Conservation (phyloP, 2,113 vertebrate species). For the Hypocryptadius cinnamomeus region DNA sequence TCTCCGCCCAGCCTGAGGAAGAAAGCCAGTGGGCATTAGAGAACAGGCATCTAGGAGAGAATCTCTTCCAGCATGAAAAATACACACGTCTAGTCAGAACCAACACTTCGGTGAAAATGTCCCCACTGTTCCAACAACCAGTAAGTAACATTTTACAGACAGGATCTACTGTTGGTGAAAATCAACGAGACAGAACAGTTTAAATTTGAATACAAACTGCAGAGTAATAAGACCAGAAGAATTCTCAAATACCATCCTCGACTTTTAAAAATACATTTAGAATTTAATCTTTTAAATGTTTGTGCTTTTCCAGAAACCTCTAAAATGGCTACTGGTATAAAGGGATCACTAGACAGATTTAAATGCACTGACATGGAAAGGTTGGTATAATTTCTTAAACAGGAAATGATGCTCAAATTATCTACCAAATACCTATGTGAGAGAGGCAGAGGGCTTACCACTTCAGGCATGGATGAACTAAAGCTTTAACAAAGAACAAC, state of each 20-base stretch:
- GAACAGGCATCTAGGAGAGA: background rate
- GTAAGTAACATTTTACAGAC: background rate
- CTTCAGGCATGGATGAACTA: background rate
- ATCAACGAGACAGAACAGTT: background rate
- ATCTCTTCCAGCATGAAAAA: background rate
- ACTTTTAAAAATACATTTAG: background rate
- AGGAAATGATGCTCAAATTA: background rate
- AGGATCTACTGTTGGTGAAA: background rate
- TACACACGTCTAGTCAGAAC: background rate
- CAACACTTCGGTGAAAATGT: background rate
- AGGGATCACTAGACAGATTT: rapidly evolving
- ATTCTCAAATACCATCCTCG: rapidly evolving
- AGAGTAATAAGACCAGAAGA: background rate
- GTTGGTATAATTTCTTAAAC: background rate
- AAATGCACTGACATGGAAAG: background rate
- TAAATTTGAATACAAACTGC: background rate
- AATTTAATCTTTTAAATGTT: background rate
- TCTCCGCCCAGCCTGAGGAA: slow-evolving; percentile 89
- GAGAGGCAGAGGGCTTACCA: background rate
- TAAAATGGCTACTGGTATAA: background rate
- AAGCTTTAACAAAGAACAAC: background rate
- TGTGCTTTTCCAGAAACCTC: background rate
- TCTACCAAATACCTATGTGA: background rate
- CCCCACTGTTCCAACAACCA: background rate
- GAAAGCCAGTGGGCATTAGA: background rate